Base-by-base conservation (phyloP, 2,888 invertebrate species). In the Mythimna pallens region DNA sequence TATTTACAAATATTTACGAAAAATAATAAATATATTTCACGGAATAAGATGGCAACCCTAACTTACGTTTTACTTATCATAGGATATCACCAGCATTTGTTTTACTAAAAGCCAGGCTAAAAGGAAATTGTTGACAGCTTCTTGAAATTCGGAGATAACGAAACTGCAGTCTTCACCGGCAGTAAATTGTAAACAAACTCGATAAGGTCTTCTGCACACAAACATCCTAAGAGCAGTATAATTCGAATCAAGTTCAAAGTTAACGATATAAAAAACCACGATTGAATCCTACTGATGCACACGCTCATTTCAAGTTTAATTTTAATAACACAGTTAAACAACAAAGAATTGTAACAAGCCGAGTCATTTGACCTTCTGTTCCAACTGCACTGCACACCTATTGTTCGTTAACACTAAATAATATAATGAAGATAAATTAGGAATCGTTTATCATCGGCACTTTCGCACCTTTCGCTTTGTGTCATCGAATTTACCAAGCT, bases 371-470 rank as follows among this genome's bases (percentile, higher is more conserved):
- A 61, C 84, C 76, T 81, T 81, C 73, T 81, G 55, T 61, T 50
- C 17, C 65, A n/a, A 55, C 58, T 55, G 72, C 67, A 81, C 54
- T 69, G 68, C 80, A 43, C 80, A 34, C 22, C 66, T 73, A 65
- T 79, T 77, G 81, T 81, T 66, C 36, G 54, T 58, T 50, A 50
- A 10, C 43, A 58, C 54, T 34, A 50, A 68, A 68, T 65, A 79
- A 66, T 73, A 73, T 80, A 65, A 74, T 69, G 68, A 76, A 62
- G 72, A 70, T 71, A 84, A 70, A 75, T 75, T 75, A 70, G 67
- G 59, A 30, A 61, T 40, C 66, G 66, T 47, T 30, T 62, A 22
- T 59, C 12, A 22, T 40, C 61, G 40, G 17, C 6, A 61, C 50
- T 62, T 74, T 65, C 43, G 30, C 58, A 67, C 81, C 57, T 75